phyloP scores from a whole-genome alignment of 2,888 invertebrate genomes.

The Cheiracanthium punctorium region DNA sequence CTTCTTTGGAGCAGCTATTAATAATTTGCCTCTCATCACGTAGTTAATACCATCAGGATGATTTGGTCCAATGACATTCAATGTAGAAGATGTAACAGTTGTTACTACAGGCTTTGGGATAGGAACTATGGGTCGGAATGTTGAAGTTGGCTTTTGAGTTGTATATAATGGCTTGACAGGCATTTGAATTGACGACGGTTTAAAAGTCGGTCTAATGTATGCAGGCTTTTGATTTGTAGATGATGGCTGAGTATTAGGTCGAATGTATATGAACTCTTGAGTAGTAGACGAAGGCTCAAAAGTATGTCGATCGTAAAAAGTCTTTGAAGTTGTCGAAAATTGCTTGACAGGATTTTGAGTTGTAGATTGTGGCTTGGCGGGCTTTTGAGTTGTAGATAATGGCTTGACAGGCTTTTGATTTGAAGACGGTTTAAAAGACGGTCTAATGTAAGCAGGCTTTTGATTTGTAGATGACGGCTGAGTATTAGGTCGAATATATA shows the following conservation, averaged over 20 bases:
- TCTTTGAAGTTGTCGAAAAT: not conserved
- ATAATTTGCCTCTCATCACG: not conserved
- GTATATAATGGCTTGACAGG: not conserved
- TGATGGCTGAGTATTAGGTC: not conserved
- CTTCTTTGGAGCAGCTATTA: no score
- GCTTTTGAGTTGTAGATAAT: not conserved
- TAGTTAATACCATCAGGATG: not conserved
- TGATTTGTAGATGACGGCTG: not conserved
- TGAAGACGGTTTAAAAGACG: constrained; percentile 1
- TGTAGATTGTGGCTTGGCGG: not conserved
- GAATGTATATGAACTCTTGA: not conserved
- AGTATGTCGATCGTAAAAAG: not conserved
- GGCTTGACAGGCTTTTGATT: not conserved
- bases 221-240: not conserved
- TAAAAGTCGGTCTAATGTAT: not conserved
- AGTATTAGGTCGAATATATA: not conserved
- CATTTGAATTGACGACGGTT: not conserved
- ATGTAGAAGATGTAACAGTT: not conserved
- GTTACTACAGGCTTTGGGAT: not conserved
- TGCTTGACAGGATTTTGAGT: not conserved
- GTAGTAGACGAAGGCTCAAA: not conserved
- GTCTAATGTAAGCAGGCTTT: not conserved
- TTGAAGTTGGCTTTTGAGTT: not conserved
- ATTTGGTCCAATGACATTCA: not conserved
- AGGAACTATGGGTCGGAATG: not conserved